These are phyloP conservation scores for Orchesella flavescens DNA, from an alignment of 2,888 invertebrate species.

Conservation along the genomic window DNA sequence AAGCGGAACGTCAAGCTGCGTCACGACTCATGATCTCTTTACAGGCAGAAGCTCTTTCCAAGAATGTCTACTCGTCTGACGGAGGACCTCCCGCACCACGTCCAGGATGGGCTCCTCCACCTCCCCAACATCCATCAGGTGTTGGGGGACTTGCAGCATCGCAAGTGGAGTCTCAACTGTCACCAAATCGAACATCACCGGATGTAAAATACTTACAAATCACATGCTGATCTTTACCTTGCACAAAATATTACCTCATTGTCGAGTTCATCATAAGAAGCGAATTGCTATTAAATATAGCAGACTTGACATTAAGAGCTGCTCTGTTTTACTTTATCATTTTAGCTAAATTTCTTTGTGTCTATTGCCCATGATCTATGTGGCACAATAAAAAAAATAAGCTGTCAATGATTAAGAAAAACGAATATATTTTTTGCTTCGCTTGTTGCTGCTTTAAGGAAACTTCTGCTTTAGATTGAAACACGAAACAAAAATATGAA, in stretches of 20 bases:
- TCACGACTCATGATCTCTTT: slow-evolving; percentile 96
- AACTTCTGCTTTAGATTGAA: too few relatives aligned
- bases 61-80: slow-evolving; percentile 78
- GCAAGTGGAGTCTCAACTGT: slow-evolving; percentile 68
- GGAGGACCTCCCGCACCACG: slow-evolving; percentile 73
- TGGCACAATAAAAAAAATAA: too few relatives aligned
- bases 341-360: too few relatives aligned
- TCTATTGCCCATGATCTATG: too few relatives aligned
- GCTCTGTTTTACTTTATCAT: too few relatives aligned
- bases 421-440: too few relatives aligned
- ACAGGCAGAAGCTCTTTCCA: slow-evolving; percentile 94
- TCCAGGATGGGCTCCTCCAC: slow-evolving; percentile 62
- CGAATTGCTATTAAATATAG: too few relatives aligned
- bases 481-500: too few relatives aligned
- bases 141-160: slow-evolving; percentile 59
- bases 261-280: too few relatives aligned
- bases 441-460: too few relatives aligned
- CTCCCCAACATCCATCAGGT: slow-evolving; percentile 61
- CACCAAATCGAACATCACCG: slow-evolving; percentile 70
- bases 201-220: slow-evolving; percentile 72
- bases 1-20: slow-evolving; percentile 98
- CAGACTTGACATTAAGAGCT: too few relatives aligned
- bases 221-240: slow-evolving; percentile 69
- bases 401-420: too few relatives aligned
- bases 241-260: background rate